These are phyloP conservation scores for Vulpes lagopus DNA, from an alignment of 2,113 vertebrate species.

Conservation along the genomic window DNA sequence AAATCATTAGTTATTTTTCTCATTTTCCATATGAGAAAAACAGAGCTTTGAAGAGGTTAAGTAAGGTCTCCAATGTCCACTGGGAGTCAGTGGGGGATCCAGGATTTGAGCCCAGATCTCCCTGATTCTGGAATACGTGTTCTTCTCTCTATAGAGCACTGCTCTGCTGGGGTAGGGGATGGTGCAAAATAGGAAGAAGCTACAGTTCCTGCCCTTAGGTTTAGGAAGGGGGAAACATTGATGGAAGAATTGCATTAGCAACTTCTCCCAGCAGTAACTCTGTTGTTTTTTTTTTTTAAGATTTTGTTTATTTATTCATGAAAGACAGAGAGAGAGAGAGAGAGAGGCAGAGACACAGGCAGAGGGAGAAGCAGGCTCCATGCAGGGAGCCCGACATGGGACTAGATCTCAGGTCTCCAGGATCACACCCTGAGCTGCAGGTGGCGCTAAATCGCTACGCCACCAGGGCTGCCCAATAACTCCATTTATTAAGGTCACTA, in stretches of 20 bases:
- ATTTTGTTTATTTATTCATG: too few species aligned
- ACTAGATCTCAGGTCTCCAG: too few species aligned
- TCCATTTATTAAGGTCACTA: slow-evolving; percentile 62
- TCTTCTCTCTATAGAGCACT: not conserved
- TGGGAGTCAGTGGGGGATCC: not conserved
- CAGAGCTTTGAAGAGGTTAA: slow-evolving; percentile 24
- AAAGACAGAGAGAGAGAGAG: too few species aligned
- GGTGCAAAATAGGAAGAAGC: not conserved
- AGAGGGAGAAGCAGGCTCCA: too few species aligned
- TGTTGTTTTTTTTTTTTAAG: not conserved
- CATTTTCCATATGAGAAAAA: slow-evolving; percentile 2
- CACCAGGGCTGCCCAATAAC: not conserved
- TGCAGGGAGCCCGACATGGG: too few species aligned
- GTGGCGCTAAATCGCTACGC: too few species aligned
- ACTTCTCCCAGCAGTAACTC: slow-evolving; percentile 15
- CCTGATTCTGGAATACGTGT: not conserved
- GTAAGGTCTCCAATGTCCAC: not conserved
- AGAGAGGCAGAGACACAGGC: too few species aligned
- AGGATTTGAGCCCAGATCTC: slow-evolving; percentile 8
- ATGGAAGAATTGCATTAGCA: not conserved
- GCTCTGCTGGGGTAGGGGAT: not conserved
- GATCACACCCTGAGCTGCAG: too few species aligned
- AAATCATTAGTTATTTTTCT: not conserved
- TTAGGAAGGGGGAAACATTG: not conserved
- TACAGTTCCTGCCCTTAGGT: not conserved